Evolutionary conservation across 1,140 invertebrate species (phyloP), one percentile per base, ranked within the genome.

Genomic region (Phocides pigmalion): DNA sequence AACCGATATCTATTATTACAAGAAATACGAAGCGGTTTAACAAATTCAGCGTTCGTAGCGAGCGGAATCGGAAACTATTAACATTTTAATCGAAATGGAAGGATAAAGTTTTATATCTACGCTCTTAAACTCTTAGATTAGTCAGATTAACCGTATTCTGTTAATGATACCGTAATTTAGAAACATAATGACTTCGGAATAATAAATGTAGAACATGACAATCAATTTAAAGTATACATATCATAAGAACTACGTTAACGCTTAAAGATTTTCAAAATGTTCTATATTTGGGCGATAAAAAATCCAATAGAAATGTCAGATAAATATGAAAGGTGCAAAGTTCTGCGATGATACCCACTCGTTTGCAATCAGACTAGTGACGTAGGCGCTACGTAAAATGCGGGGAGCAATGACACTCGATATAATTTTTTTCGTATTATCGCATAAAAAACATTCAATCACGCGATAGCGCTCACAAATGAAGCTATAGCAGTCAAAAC

Each of bases 401-500:
- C 44, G 17, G 71, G 68, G 74, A 64, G 56, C 72, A 77, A 63
- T 62, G 73, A 79, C 77, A 74, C 61, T 28, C 49, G 37, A 72
- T 61, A 69, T 66, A 49, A 66, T 64, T 72, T 80, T 72, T 72
- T 78, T 73, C 70, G 58, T 66, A 78, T 76, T 82, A 81, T 78
- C 77, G 73, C 74, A 81, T 71, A 58, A 68, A 74, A 68, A 66
- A 64, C 65, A 70, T 63, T 50, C 46, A 49, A 68, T 72, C 67
- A 74, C 66, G 67, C 72, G 72, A 72, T 74, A 71, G 64, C 28
- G 51, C 35, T 53, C 49, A 41, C 46, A 66, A 69, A 77, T 76
- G 70, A 72, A 74, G 72, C 62, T 69, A 70, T 78, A 72, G 49
- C 65, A 74, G 79, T 86, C 78, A 81, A 74, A 84, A 84, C 81